A percentile compares a stretch with the other conserved stretches of the same genome.
These are phyloP conservation scores for Pterobdella sp. DNA, from an alignment of 2,888 invertebrate species.

Conservation along the genomic window DNA sequence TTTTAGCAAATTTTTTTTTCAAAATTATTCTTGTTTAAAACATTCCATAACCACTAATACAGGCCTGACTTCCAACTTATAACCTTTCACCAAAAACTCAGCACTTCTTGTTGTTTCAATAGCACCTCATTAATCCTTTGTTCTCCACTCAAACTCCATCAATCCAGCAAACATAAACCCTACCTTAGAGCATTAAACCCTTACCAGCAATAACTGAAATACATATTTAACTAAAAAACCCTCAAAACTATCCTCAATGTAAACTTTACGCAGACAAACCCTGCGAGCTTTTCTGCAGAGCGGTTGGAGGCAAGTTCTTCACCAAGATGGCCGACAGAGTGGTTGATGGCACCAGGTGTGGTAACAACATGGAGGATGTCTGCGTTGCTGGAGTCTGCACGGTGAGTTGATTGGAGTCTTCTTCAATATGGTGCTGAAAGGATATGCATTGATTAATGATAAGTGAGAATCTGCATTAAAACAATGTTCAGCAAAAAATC, in stretches of 20 bases:
- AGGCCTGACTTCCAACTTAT: not conserved
- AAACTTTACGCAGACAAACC: constrained; percentile 58
- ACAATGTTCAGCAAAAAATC: no score
- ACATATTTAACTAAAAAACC: no score
- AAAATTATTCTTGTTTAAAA: not conserved
- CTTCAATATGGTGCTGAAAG: not conserved
- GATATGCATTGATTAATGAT: no score
- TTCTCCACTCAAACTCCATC: no score
- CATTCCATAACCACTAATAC: not conserved
- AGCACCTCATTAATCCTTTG: no score
- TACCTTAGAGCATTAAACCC: no score
- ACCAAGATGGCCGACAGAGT: constrained; percentile 69
- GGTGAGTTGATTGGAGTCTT: constrained; percentile 23
- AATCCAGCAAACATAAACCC: no score
- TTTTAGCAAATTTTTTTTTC: not conserved
- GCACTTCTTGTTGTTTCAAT: no score
- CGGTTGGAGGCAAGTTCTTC: constrained; percentile 80
- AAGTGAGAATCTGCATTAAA: no score
- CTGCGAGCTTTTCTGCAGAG: constrained; percentile 91
- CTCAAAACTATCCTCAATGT: no score
- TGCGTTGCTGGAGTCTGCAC: constrained; percentile 30
- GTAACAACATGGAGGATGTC: constrained; percentile 22
- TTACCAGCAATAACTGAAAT: no score
- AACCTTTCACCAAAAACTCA: not conserved
- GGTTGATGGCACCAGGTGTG: constrained; percentile 64